Conservation (phyloP, 2,113 vertebrate species). For the Steatornis caripensis region DNA sequence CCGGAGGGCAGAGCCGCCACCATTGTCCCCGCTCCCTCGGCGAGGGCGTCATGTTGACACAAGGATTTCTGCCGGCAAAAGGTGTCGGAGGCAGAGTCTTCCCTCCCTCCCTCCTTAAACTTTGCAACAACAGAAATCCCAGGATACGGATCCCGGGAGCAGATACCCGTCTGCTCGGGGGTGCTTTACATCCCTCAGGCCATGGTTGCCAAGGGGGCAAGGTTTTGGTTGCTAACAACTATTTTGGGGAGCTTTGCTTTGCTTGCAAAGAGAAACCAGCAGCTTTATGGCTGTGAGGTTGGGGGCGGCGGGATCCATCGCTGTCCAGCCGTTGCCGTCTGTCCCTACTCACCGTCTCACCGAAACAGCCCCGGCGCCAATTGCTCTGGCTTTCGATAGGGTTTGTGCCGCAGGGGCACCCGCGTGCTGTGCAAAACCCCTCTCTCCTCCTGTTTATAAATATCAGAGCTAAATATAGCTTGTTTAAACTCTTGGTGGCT, state of each 20-base stretch:
- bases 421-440: not conserved
- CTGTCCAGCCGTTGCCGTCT: no score
- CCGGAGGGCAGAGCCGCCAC: slow-evolving; percentile 33
- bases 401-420: not conserved
- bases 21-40: slow-evolving; percentile 35
- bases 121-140: not conserved
- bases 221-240: not conserved
- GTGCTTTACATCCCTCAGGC: not conserved
- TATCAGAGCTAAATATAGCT: slow-evolving; percentile 42
- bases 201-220: rapidly evolving
- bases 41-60: slow-evolving; percentile 55
- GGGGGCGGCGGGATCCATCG: not conserved
- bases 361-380: rapidly evolving
- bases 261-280: not conserved
- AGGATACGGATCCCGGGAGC: not conserved
- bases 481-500: slow-evolving; percentile 49
- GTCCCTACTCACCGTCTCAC: not conserved
- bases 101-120: not conserved
- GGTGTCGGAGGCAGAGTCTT: slow-evolving; percentile 41
- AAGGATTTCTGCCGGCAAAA: slow-evolving; percentile 57
- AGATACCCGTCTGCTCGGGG: not conserved
- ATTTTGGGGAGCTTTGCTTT: not conserved
- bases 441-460: slow-evolving; percentile 38
- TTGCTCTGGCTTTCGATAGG: not conserved
- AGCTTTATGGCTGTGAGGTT: not conserved